These are phyloP conservation scores for Idaea straminata DNA, from an alignment of 2,888 invertebrate species.

Conservation along the genomic window DNA sequence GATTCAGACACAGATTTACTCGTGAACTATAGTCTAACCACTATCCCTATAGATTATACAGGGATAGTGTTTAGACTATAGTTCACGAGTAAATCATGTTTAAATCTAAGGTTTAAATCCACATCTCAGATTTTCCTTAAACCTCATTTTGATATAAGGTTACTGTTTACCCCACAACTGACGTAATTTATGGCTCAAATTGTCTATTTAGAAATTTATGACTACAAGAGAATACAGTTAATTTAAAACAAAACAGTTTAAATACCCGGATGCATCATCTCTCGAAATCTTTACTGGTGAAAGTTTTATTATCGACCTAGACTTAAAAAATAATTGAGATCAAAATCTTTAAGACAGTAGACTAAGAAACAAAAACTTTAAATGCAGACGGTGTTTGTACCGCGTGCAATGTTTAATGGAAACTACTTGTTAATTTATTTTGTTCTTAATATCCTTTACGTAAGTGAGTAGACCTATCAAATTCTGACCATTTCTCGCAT, in stretches of 20 bases:
- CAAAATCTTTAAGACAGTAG: not conserved
- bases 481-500: not conserved
- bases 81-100: no score
- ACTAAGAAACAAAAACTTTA: conserved; percentile 2
- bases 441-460: conserved; percentile 2
- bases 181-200: not conserved
- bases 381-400: conserved; percentile 2
- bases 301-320: not conserved
- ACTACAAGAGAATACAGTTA: not conserved
- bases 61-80: no score
- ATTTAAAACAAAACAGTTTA: not conserved
- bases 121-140: no score
- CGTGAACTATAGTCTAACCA: no score
- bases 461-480: conserved; percentile 8
- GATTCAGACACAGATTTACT: no score
- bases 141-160: no score
- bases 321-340: not conserved
- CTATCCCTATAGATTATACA: no score
- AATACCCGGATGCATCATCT: not conserved
- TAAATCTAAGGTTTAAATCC: no score
- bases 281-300: not conserved
- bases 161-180: not conserved
- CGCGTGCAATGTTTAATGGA: conserved; percentile 3
- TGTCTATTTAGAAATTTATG: not conserved
- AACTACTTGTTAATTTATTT: conserved; percentile 4